Base-by-base conservation (phyloP, 2,797 vertebrate species). In the Clarias pachynema region DNA sequence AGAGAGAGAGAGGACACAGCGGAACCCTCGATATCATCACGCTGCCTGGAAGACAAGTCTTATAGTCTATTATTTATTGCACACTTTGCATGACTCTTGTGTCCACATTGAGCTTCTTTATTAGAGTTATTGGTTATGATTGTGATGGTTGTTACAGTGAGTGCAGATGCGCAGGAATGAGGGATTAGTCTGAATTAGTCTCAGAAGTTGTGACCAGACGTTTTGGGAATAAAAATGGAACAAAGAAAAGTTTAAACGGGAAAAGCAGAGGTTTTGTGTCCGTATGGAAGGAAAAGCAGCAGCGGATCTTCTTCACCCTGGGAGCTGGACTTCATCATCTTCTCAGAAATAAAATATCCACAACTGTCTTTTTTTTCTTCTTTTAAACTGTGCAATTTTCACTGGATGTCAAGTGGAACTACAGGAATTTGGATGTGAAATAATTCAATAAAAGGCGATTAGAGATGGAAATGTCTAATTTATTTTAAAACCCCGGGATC, bases 401-500 rank as follows among this genome's bases (percentile, higher is more conserved):
- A 56, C 66, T 18, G 68, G 56, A 60, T 72, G 34, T 15, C 56
- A 44, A 73, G 31, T 14, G 81, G 81, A 72, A 10, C 53, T 72
- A 14, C 68, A 40, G 53, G 56, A 10, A 44, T 60, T 29, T 73
- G 56, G 68, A 82, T 75, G 59, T 75, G 59, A 62, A 22, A 44
- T 79, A 75, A 68, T 86, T 57, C 18, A 70, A 29, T 74, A 86
- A 53, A 60, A 37, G 3, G 20, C 31, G 22, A 9, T 62, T 73
- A 59, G 82, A 37, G 26, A 79, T 79, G 86, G 81, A 84, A 81
- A 81, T 83, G 81, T 62, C n/a, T 80, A 2, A 16, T 79, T 78
- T 66, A 37, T 57, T 82, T 77, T 81, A 82, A 74, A 29, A 29
- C 26, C 14, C 20, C 56, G 16, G 70, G 26, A 65, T 63, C 72